Evolutionary conservation across 2,888 invertebrate species (phyloP).

Genomic region (Idaea dimidiata): DNA sequence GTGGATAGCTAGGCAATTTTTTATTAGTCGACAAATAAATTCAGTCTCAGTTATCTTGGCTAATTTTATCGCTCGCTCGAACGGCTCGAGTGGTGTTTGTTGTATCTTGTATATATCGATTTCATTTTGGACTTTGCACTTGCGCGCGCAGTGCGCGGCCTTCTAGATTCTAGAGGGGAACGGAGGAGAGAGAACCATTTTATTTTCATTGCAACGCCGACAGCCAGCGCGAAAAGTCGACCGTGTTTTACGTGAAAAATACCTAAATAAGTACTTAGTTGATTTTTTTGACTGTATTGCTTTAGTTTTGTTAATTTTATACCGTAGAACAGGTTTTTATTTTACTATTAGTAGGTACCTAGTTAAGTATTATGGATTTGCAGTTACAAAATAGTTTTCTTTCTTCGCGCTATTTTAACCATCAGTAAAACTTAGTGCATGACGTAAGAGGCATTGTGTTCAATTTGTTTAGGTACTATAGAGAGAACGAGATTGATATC

Average conservation of each 20-base stretch:
- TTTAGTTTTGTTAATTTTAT: not conserved
- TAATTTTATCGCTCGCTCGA: not conserved
- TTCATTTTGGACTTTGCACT: not conserved
- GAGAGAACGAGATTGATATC: no score
- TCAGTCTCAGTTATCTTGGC: not conserved
- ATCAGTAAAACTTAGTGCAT: no score
- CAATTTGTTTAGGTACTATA: no score
- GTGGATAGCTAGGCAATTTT: not conserved
- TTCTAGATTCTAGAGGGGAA: no score
- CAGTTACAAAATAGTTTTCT: not conserved
- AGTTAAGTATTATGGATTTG: not conserved
- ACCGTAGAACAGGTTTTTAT: not conserved
- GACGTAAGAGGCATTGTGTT: no score
- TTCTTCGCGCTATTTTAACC: no score
- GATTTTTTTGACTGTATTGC: not conserved
- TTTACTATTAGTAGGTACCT: not conserved
- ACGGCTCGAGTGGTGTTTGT: no score
- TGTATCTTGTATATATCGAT: not conserved
- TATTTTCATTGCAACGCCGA: not conserved
- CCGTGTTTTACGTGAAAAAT: not conserved
- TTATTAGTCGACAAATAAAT: not conserved
- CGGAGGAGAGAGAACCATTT: not conserved
- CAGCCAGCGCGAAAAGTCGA: not conserved
- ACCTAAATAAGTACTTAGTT: not conserved
- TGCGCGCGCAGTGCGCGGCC: not conserved